Evolutionary conservation across 2,113 vertebrate genomes (phyloP).

Genomic region (Sturnira hondurensis): DNA sequence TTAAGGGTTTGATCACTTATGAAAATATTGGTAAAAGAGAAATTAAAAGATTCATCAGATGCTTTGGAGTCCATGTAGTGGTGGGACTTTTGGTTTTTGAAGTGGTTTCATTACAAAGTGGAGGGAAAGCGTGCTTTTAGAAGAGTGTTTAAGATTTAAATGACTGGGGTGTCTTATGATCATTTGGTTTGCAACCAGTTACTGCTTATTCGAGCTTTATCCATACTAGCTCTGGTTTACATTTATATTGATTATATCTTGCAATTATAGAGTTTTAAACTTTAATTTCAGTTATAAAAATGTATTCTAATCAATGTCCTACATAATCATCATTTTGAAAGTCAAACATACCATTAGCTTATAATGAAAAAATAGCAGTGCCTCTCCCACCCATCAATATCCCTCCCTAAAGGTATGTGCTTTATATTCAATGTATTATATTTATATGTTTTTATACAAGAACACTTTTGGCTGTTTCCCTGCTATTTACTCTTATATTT

Average conservation of each 20-base stretch:
- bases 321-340: constrained; percentile 5
- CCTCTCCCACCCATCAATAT: not conserved
- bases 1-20: not conserved
- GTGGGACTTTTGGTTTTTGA: not conserved
- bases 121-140: not conserved
- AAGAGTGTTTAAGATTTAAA: not conserved
- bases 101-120: not conserved
- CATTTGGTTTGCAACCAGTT: not conserved
- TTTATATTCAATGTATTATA: not conserved
- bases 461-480: not conserved
- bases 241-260: not conserved
- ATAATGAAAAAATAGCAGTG: not conserved
- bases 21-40: constrained; percentile 18
- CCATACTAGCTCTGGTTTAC: not conserved
- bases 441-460: not conserved
- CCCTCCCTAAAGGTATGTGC: not conserved
- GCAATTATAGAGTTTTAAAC: not conserved
- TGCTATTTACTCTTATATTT: not conserved
- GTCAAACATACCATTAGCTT: not conserved
- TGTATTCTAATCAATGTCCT: not conserved
- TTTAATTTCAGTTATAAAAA: constrained; percentile 7
- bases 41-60: not conserved
- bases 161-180: not conserved
- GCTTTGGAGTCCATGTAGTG: not conserved
- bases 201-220: not conserved